Percentiles rank a stretch among this genome's conserved stretches.
Conservation (phyloP, 2,113 vertebrate species). For the Ranitomeya imitator region DNA sequence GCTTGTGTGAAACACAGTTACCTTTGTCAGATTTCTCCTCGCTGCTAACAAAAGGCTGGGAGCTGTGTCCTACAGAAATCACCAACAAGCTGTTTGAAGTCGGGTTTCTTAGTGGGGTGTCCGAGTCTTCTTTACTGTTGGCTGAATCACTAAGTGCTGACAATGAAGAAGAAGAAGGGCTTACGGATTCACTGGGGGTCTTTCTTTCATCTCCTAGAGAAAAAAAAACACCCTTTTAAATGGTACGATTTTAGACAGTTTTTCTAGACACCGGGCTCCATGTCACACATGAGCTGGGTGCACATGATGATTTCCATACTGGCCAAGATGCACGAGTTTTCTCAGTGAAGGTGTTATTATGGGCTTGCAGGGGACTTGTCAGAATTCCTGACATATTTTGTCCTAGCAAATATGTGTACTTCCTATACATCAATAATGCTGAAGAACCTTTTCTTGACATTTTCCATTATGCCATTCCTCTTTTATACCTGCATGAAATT, state of each 20-base stretch:
- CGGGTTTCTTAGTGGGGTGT: constrained; percentile 83
- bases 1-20: constrained; percentile 60
- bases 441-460: too few relatives aligned
- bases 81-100: constrained; percentile 87
- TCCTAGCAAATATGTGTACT: too few relatives aligned
- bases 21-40: constrained; percentile 98
- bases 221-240: constrained; percentile 44
- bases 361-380: too few relatives aligned
- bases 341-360: not conserved
- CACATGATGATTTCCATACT: not conserved
- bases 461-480: too few relatives aligned
- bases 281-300: not conserved
- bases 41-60: constrained; percentile 81
- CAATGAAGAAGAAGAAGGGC: constrained; percentile 93
- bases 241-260: not conserved
- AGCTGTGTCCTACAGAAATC: constrained; percentile 86
- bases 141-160: constrained; percentile 96
- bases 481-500: too few relatives aligned
- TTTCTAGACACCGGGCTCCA: not conserved
- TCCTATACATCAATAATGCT: too few relatives aligned
- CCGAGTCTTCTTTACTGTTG: constrained; percentile 92
- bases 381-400: too few relatives aligned
- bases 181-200: constrained; percentile 83
- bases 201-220: constrained; percentile 76
- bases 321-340: not conserved